Conservation (phyloP, 2,113 vertebrate genomes). For the Toxostoma redivivum region DNA sequence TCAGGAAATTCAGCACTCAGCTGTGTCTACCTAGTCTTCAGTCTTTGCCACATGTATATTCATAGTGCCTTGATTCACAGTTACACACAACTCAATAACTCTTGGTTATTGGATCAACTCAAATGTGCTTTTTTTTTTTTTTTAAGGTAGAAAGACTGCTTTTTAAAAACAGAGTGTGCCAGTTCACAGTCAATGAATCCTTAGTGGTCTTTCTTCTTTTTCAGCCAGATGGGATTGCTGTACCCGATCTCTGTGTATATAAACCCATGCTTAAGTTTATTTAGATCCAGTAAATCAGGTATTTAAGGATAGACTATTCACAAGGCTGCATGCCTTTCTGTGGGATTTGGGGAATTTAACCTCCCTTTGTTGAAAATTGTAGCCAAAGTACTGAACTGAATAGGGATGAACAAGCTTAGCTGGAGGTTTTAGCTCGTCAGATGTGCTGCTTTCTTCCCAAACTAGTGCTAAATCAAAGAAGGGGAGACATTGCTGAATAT, state of each 20-base stretch:
- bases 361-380: neutral
- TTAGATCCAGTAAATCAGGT: conserved; percentile 11
- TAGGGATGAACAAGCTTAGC: neutral
- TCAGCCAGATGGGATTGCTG: neutral
- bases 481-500: neutral
- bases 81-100: neutral
- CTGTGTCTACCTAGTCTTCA: neutral
- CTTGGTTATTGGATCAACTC: neutral
- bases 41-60: neutral
- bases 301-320: neutral
- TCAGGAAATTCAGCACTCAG: neutral
- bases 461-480: neutral
- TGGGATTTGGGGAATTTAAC: neutral
- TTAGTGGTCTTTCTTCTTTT: neutral
- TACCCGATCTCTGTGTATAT: neutral
- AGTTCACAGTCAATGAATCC: neutral
- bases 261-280: neutral
- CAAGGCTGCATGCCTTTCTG: neutral
- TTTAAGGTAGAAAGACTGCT: neutral
- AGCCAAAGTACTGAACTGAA: neutral
- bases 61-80: neutral
- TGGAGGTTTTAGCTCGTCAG: neutral
- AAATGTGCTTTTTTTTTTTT: neutral
- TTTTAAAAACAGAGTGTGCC: neutral
- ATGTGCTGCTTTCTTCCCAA: neutral